Conservation (phyloP, 2,888 invertebrate species). For the Chouioia cunea region DNA sequence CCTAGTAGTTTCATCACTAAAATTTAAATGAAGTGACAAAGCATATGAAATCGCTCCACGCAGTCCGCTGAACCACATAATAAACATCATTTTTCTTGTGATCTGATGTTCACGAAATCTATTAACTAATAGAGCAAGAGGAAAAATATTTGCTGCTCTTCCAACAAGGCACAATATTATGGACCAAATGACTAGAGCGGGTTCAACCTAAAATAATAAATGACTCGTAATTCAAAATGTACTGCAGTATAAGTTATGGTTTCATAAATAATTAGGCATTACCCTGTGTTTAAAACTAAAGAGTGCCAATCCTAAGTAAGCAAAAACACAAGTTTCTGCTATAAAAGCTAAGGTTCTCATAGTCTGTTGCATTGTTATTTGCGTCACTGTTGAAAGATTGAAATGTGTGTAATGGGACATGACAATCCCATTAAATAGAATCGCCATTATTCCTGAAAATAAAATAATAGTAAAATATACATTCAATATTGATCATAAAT, state of each 20-base stretch:
- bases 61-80: constrained; percentile 99
- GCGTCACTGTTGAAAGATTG: constrained; percentile 97
- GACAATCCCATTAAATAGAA: constrained; percentile 97
- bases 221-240: constrained; percentile 3
- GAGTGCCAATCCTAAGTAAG: constrained; percentile 94
- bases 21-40: constrained; percentile 92
- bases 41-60: constrained; percentile 99
- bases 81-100: constrained; percentile 98
- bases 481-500: neutral
- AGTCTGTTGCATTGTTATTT: constrained; percentile 99
- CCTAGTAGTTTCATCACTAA: constrained; percentile 92
- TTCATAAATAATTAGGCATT: constrained; percentile 40
- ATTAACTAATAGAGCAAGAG: constrained; percentile 92
- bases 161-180: constrained; percentile 92
- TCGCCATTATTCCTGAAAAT: constrained; percentile 95
- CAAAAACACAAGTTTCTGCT: constrained; percentile 98
- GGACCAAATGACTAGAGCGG: constrained; percentile 94
- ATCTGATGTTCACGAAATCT: constrained; percentile 98
- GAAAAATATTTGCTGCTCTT: constrained; percentile 96
- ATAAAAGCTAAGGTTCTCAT: constrained; percentile 97
- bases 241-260: neutral
- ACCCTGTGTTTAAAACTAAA: constrained; percentile 95
- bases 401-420: constrained; percentile 99
- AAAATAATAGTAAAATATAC: constrained; percentile 16
- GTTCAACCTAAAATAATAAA: constrained; percentile 71